A percentile compares a stretch with the other conserved stretches of the same genome.
Conservation (phyloP, 2,113 vertebrate genomes). For the Macaca fascicularis region T2T-MFA8v1.1 NC_088375.1:168532001-168532500, state of each 20-base stretch:
- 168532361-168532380: neutral
- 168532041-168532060: neutral
- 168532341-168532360: neutral
- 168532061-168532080: slow-evolving; percentile 14
- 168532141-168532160: neutral
- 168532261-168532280: neutral
- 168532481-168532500: neutral
- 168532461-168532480: neutral
- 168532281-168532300: neutral
- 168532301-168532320: neutral
- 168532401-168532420: neutral
- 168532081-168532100: neutral
- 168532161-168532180: neutral
- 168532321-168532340: neutral
- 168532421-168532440: neutral
- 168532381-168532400: neutral
- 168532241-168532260: neutral
- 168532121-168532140: neutral
- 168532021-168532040: neutral
- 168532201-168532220: neutral
- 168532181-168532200: neutral
- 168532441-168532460: neutral
- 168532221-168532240: neutral
- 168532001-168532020: neutral
- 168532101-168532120: slow-evolving; percentile 11